Conservation (phyloP, 2,113 vertebrate genomes). For the Tympanuchus pallidicinctus region DNA sequence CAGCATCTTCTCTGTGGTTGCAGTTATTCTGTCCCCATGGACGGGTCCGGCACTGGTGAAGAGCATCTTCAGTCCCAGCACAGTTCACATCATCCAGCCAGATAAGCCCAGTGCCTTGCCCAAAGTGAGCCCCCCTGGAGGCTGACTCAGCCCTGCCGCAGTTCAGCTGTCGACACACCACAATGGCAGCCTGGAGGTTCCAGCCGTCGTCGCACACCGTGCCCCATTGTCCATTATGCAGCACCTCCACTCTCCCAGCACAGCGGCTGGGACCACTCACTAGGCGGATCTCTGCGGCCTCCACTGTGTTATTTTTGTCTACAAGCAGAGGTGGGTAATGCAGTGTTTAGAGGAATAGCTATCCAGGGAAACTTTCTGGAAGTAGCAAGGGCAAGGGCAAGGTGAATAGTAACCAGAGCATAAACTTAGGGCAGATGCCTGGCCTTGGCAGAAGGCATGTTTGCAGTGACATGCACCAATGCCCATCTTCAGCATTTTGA, state of each 20-base stretch:
- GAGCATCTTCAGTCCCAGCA: neutral
- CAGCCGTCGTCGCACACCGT: neutral
- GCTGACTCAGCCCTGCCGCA: neutral
- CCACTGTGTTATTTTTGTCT: neutral
- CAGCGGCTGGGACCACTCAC: neutral
- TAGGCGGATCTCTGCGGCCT: neutral
- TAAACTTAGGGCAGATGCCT: neutral
- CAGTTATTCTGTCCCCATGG: neutral
- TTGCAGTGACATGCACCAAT: neutral
- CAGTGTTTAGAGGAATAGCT: no score
- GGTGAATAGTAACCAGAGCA: neutral
- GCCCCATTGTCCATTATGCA: neutral
- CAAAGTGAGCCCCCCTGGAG: neutral
- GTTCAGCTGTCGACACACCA: constrained; percentile 42
- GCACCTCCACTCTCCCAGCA: constrained; percentile 51
- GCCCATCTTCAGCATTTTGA: neutral
- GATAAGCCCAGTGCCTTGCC: neutral
- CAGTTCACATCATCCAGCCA: neutral
- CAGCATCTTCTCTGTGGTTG: neutral
- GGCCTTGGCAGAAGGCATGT: neutral
- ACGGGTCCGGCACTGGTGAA: neutral
- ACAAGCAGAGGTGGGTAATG: neutral
- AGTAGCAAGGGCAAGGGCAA: neutral
- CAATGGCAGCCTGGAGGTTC: neutral
- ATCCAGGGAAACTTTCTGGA: neutral